Evolutionary conservation across 1,140 invertebrate genomes (phyloP).

Genomic region (Caenorhabditis brenneri): DNA sequence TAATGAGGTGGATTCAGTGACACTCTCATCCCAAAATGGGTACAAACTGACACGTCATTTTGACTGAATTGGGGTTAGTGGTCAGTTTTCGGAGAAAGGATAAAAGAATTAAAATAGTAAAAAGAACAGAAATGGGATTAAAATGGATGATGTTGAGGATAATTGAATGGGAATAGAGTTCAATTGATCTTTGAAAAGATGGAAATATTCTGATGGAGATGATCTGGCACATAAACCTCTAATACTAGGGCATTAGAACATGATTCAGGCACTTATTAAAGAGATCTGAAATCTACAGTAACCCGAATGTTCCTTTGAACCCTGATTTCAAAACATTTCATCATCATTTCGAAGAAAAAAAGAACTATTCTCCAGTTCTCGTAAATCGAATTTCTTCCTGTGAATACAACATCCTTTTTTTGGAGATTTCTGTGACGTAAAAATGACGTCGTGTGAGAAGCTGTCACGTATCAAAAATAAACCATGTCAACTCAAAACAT

Average conservation of each 20-base stretch:
- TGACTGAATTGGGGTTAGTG: neutral
- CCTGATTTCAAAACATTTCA: neutral
- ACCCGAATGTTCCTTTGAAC: neutral
- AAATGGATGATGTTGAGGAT: neutral
- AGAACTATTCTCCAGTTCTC: neutral
- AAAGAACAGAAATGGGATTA: neutral
- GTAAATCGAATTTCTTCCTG: neutral
- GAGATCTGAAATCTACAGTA: neutral
- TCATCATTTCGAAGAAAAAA: too few relatives aligned
- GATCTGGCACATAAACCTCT: too few relatives aligned
- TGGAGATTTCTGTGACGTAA: neutral
- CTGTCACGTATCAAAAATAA: neutral
- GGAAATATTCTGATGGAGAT: too few relatives aligned
- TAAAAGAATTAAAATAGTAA: neutral
- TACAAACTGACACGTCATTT: slow-evolving; percentile 6
- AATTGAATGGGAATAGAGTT: neutral
- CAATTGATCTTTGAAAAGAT: too few relatives aligned
- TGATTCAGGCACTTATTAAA: too few relatives aligned
- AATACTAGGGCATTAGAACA: too few relatives aligned
- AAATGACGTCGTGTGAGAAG: neutral
- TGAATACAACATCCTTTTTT: neutral
- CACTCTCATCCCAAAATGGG: neutral
- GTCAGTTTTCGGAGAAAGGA: neutral
- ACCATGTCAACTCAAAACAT: neutral
- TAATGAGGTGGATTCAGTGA: slow-evolving; percentile 21